A percentile compares a stretch with the other conserved stretches of the same genome.
These are phyloP conservation scores for Agrenia bidenticulata DNA, from an alignment of 2,888 invertebrate species.

Conservation along the genomic window DNA sequence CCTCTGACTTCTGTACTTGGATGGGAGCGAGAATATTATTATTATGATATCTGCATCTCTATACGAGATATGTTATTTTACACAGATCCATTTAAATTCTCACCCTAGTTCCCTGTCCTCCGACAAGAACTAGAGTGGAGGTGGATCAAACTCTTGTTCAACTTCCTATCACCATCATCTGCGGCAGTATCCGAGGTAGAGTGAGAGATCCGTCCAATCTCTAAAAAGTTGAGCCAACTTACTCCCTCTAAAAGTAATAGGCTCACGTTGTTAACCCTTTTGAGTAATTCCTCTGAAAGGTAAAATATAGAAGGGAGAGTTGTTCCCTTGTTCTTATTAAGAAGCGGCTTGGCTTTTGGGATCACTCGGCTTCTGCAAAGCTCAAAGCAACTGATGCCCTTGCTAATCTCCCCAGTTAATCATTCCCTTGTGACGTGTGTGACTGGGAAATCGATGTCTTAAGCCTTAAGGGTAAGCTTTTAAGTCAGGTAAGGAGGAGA, in stretches of 20 bases:
- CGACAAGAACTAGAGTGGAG: not conserved
- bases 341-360: not conserved
- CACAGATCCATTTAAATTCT: not conserved
- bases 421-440: slow-evolving; percentile 3
- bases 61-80: too few relatives aligned
- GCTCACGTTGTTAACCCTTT: too few relatives aligned
- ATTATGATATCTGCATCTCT: too few relatives aligned
- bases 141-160: slow-evolving; percentile 9
- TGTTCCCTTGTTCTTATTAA: too few relatives aligned
- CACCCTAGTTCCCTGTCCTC: not conserved
- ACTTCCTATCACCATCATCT: slow-evolving; percentile 9
- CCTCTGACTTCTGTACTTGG: slow-evolving; percentile 1
- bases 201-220: too few relatives aligned
- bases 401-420: slow-evolving; percentile 11
- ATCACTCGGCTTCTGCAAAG: not conserved
- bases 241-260: too few relatives aligned
- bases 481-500: slow-evolving; percentile 1
- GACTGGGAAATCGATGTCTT: not conserved
- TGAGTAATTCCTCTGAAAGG: too few relatives aligned
- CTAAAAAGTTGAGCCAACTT: too few relatives aligned
- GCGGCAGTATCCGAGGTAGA: too few relatives aligned
- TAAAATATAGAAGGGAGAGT: too few relatives aligned
- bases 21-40: too few relatives aligned
- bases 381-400: not conserved
- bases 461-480: not conserved